Conservation (phyloP, 2,113 vertebrate species). For the Siniperca chuatsi region DNA sequence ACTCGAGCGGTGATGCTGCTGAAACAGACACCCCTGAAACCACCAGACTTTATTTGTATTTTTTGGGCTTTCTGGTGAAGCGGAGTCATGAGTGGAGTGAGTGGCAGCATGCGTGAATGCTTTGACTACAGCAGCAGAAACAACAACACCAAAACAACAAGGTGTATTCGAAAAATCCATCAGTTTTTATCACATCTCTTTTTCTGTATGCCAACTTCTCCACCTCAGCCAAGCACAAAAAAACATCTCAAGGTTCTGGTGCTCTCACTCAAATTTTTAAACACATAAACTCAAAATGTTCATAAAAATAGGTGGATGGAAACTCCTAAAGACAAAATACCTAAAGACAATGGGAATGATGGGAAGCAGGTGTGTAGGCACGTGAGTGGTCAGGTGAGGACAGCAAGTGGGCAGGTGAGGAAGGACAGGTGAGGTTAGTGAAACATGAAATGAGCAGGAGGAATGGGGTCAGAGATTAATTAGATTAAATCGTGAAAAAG, state of each 20-base stretch:
- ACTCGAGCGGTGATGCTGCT: too few relatives aligned
- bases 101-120: neutral
- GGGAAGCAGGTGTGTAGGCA: neutral
- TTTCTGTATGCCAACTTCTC: neutral
- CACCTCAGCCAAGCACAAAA: neutral
- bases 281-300: neutral
- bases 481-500: neutral
- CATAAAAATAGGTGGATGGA: neutral
- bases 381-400: neutral
- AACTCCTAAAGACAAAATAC: neutral
- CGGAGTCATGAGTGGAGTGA: neutral
- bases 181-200: neutral
- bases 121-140: neutral
- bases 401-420: neutral
- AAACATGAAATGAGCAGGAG: neutral
- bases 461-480: neutral
- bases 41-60: too few relatives aligned
- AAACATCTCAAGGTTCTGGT: neutral
- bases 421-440: neutral
- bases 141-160: neutral
- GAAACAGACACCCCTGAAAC: too few relatives aligned
- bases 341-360: neutral
- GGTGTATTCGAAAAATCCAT: neutral
- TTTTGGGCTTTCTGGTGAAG: neutral
- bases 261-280: neutral